These are phyloP conservation scores for Beroe ovata DNA, from an alignment of 37 sponge, comb jelly and placozoan species.

Conservation along the genomic window DNA sequence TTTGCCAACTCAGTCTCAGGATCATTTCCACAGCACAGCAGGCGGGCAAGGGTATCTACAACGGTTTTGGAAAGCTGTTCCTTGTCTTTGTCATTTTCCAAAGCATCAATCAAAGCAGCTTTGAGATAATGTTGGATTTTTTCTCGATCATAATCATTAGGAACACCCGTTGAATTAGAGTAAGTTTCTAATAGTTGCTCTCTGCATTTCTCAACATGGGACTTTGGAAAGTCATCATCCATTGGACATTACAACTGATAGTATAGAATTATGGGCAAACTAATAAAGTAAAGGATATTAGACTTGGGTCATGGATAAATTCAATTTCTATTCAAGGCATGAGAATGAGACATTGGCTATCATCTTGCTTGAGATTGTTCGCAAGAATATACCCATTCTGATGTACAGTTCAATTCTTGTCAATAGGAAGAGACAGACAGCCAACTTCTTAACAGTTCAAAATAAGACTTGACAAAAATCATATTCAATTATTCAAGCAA, in stretches of 20 bases:
- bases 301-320: no score
- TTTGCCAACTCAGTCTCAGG: neutral
- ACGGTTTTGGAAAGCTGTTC: neutral
- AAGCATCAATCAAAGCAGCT: neutral
- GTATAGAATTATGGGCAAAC: neutral
- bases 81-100: neutral
- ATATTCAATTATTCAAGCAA: no score
- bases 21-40: constrained; percentile 26
- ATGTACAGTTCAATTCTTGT: no score
- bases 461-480: neutral
- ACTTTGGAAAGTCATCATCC: neutral
- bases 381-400: no score
- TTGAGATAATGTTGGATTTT: neutral
- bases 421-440: no score
- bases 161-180: neutral
- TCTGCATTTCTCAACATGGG: neutral
- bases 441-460: neutral
- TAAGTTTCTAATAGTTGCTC: neutral
- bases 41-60: neutral
- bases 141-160: neutral
- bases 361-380: no score
- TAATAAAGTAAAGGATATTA: no score
- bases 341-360: no score
- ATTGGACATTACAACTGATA: constrained; percentile 22
- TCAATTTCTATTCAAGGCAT: no score